A percentile compares a stretch with the other conserved stretches of the same genome.
Conservation (phyloP, 2,113 vertebrate genomes). For the Channa argus region DNA sequence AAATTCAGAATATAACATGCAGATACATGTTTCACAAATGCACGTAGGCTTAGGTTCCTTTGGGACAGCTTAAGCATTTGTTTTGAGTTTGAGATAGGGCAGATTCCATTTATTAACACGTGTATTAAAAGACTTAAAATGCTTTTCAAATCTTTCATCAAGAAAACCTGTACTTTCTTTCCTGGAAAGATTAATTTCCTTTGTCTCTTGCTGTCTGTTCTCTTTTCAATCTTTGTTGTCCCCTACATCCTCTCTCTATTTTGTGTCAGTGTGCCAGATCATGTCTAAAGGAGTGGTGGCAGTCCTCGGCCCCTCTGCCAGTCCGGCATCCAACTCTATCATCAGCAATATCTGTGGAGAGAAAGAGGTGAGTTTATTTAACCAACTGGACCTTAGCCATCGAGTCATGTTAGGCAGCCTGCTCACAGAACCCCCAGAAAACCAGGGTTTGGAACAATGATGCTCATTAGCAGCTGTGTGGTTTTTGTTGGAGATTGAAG, state of each 20-base stretch:
- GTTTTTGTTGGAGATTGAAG: conserved; percentile 34
- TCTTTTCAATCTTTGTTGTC: neutral
- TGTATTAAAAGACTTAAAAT: conserved; percentile 1
- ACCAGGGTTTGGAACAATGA: conserved; percentile 27
- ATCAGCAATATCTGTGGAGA: conserved; percentile 99
- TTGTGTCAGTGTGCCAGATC: conserved; percentile 94
- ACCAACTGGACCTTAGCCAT: neutral
- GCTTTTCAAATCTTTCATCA: too few relatives aligned
- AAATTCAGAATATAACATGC: too few relatives aligned
- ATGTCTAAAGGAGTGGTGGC: conserved; percentile 97
- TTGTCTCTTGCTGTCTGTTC: neutral
- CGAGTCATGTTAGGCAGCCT: neutral
- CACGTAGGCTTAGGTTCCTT: conserved; percentile 31
- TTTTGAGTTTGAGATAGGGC: conserved; percentile 35
- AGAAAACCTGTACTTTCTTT: conserved; percentile 11
- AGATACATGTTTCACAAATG: conserved; percentile 11
- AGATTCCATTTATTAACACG: conserved; percentile 48
- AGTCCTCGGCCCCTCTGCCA: conserved; percentile 95
- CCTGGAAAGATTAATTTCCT: neutral
- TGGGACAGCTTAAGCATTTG: conserved; percentile 24
- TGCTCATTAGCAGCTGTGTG: conserved; percentile 40
- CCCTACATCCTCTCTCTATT: conserved; percentile 2
- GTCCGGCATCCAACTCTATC: conserved; percentile 98
- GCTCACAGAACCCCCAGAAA: conserved; percentile 5
- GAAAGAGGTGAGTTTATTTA: conserved; percentile 91